phyloP scores from a whole-genome alignment of 2,797 vertebrate species.

The Pristis pectinata region DNA sequence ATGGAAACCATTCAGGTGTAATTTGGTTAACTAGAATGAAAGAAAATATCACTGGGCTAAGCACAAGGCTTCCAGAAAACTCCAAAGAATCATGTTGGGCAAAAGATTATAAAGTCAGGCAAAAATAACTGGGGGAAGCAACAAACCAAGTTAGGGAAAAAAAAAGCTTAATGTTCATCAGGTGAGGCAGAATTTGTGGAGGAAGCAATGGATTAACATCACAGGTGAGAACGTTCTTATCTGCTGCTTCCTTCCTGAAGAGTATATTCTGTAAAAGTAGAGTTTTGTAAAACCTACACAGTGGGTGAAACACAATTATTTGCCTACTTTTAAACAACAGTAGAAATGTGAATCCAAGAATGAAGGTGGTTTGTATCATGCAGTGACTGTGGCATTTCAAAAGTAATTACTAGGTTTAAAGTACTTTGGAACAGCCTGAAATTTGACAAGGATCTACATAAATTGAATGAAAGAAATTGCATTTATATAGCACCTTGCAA shows the following conservation, averaged over 20 bases:
- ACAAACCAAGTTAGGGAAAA: not conserved
- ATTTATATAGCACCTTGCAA: not conserved
- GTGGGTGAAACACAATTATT: not conserved
- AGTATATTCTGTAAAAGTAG: not conserved
- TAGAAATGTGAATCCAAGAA: not conserved
- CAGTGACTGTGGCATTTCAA: not conserved
- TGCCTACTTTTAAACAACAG: not conserved
- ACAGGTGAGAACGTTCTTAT: no score
- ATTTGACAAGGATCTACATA: not conserved
- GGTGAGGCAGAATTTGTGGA: no score
- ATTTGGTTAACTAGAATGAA: not conserved
- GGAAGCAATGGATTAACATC: no score
- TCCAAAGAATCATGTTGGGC: not conserved
- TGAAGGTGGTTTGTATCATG: not conserved
- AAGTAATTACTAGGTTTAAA: not conserved
- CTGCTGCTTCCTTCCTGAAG: no score
- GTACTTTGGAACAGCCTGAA: not conserved
- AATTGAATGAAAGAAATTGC: not conserved
- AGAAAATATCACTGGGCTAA: not conserved
- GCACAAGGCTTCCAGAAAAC: not conserved
- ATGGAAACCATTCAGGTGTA: not conserved
- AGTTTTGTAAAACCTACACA: not conserved
- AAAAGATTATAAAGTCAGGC: not conserved
- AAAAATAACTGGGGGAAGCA: not conserved
- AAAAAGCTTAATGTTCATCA: no score